These are phyloP conservation scores for Melitaea athalia DNA, from an alignment of 2,888 invertebrate species.

Conservation along the genomic window DNA sequence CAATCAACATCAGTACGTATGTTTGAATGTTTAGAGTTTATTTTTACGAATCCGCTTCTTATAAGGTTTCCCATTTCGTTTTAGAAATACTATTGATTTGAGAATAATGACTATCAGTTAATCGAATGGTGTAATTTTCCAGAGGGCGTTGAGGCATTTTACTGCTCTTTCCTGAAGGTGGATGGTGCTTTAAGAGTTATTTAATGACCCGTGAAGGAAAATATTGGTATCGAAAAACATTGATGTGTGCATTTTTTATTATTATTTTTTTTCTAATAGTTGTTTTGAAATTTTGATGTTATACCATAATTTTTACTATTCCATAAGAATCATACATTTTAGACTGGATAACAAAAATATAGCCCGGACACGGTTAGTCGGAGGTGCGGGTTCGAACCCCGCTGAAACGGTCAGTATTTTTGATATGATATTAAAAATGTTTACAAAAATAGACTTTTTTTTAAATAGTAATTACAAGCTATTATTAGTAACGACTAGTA, in stretches of 20 bases:
- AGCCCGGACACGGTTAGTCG: too few species aligned
- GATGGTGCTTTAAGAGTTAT: conserved; percentile 36
- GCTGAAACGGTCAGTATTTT: too few species aligned
- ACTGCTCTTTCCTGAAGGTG: conserved; percentile 37
- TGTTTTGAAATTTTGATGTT: too few species aligned
- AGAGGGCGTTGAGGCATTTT: conserved; percentile 44
- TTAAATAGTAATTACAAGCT: too few species aligned
- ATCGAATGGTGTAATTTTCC: conserved; percentile 49
- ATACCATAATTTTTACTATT: too few species aligned
- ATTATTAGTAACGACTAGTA: too few species aligned
- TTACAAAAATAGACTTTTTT: too few species aligned
- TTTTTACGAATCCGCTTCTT: conserved; percentile 28
- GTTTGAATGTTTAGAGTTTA: conserved; percentile 24
- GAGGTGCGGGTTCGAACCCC: too few species aligned
- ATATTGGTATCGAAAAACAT: conserved; percentile 27
- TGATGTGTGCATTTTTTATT: neutral
- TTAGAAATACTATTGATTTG: conserved; percentile 50
- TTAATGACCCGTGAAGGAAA: conserved; percentile 31
- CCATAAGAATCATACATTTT: too few species aligned
- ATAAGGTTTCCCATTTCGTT: conserved; percentile 41
- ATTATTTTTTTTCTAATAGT: too few species aligned
- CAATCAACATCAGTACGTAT: conserved; percentile 36
- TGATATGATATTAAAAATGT: too few species aligned
- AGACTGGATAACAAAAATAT: too few species aligned
- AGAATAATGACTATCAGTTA: conserved; percentile 53